Base-by-base conservation (phyloP, 2,797 vertebrate species). In the Argyrosomus regius region DNA sequence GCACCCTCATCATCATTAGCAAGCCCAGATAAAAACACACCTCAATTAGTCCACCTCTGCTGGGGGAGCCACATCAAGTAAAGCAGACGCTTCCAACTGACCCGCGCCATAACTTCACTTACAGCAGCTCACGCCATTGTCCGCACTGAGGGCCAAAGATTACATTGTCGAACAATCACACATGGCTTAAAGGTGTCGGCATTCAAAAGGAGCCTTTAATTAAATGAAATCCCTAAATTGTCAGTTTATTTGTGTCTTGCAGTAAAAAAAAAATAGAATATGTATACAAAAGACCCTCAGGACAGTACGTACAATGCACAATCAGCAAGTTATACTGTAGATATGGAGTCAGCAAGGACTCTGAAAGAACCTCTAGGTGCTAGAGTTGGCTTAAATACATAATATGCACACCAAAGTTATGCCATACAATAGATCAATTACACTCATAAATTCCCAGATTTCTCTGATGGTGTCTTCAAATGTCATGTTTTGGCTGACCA, bases 1-100 rank as follows among this genome's bases (percentile, higher is more conserved):
- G 75, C 86, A 92, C 86, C 90, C 93, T 94, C 93, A 95, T 95
- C 94, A 94, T 95, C 93, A 96, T 96, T 95, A 95, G 94, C 93
- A 92, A 81, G 83, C 83, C 64, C 65, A 89, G 91, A 93, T 92
- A 94, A 93, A 93, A 94, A 92, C 92, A 93, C 90, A 91, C 92
- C 92, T 94, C 92, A 94, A 95, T 95, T 95, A 95, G 94, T 91
- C 85, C 90, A 88, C 82, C 87, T 88, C 81, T 84, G 83, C 86
- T 89, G 80, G 82, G 84, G 83, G 87, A 91, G 80, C 74, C 78
- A 62, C 75, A 81, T 81, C 77, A 77, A 85, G 84, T 50, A 72
- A 88, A 80, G 81, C 73, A 73, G 66, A 77, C 53, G 24, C 71
- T 88, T 86, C 85, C 80, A 71, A 63, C 85, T 90, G 89, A 92